Evolutionary conservation across 2,113 vertebrate genomes (phyloP), one percentile per base, ranked within the genome.

Genomic region (Sphaerodactylus townsendi): DNA sequence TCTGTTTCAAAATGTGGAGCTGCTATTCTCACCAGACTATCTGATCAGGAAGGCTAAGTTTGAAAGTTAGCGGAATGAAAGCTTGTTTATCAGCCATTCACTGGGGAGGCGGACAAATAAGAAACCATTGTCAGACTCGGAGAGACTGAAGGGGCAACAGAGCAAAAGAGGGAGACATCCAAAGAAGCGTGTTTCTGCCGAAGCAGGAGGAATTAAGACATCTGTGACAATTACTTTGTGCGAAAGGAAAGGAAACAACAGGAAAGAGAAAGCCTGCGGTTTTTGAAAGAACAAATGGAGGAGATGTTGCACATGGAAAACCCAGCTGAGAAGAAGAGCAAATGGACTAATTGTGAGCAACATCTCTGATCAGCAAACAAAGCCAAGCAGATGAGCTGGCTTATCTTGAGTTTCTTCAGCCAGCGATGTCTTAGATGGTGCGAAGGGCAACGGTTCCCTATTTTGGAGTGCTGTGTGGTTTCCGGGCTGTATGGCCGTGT

Each of bases 11-110:
- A 83, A 84, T 70, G 30, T 69, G 71, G 2, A 64, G 84, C 25
- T 19, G 83, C 66, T 82, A 83, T 82, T 77, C 79, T 48, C 46
- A 77, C 14, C 30, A 14, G 28, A 39, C 11, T 53, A 39, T 78
- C 64, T 89, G 76, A 53, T 65, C 33, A 50, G 10, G 83, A 37
- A 72, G 74, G 1, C 48, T 62, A 19, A 48, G 85, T 37, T 1
- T 2, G 46, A 64, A 85, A 0, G 1, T 66, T 72, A 65, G n/a
- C 41, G 44, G 48, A 73, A 41, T 1, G 2, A 9, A 79, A 50
- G 71, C 1, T 17, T 84, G 56, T 84, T 79, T 75, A 88, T 77
- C 44, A 85, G 84, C 65, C 50, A 82, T n/a, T 68, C 69, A 81
- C 2, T 0, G 30, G 15, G 83, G 76, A 91, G 83, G 33, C 15